Conservation (phyloP, 2,888 invertebrate species). For the Synergus japonicus region DNA sequence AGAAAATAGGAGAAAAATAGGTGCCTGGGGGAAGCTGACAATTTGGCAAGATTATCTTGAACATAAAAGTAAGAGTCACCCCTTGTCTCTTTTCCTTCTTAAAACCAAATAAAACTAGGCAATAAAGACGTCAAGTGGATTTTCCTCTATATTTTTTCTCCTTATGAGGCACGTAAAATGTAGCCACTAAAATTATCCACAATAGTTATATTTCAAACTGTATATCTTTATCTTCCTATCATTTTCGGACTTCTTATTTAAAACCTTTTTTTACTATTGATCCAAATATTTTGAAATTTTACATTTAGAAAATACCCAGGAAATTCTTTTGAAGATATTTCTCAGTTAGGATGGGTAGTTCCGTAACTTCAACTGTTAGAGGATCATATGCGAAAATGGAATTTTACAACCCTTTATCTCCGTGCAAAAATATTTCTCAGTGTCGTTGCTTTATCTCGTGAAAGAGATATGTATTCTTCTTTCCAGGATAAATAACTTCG, state of each 20-base stretch:
- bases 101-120: background rate
- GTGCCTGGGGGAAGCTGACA: too few relatives aligned
- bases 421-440: conserved; percentile 9
- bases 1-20: too few relatives aligned
- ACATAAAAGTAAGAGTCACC: background rate
- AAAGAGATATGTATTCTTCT: conserved; percentile 22
- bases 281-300: background rate
- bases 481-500: conserved; percentile 28
- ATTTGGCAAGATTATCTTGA: background rate
- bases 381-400: conserved; percentile 34
- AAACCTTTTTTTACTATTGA: too few relatives aligned
- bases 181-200: too few relatives aligned
- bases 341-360: background rate
- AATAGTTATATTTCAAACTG: background rate
- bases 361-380: background rate
- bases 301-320: background rate
- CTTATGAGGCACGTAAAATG: too few relatives aligned
- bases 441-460: conserved; percentile 21
- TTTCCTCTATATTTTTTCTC: background rate
- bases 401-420: conserved; percentile 31
- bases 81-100: background rate
- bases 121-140: background rate
- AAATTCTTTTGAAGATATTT: background rate
- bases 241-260: background rate
- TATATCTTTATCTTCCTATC: background rate